These are phyloP conservation scores for Pangasius djambal DNA, from an alignment of 2,797 vertebrate species.

Conservation along the genomic window DNA sequence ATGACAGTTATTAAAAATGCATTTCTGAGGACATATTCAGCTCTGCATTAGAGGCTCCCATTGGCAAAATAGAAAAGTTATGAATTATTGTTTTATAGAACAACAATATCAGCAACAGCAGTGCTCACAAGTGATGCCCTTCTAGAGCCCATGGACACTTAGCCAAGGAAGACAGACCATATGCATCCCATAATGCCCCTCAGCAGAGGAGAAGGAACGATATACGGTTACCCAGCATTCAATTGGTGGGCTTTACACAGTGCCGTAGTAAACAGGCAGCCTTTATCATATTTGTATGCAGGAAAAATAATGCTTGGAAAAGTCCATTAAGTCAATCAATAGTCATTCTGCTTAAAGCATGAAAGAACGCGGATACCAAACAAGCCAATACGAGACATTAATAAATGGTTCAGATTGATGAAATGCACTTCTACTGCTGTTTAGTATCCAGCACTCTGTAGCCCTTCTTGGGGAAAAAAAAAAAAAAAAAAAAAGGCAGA, in stretches of 20 bases:
- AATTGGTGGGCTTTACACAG: background rate
- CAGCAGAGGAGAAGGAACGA: background rate
- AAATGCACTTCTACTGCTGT: conserved; percentile 1
- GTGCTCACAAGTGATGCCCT: conserved; percentile 1
- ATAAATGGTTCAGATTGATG: conserved; percentile 17
- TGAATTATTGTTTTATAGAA: conserved; percentile 12
- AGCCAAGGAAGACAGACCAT: background rate
- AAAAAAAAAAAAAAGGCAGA: background rate
- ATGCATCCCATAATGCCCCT: conserved; percentile 8
- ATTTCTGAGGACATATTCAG: conserved; percentile 25
- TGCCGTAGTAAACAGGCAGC: conserved; percentile 4
- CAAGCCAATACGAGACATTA: conserved; percentile 27
- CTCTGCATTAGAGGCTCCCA: background rate
- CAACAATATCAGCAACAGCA: background rate
- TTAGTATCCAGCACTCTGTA: background rate
- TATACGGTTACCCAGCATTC: conserved; percentile 2
- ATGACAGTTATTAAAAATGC: conserved; percentile 45
- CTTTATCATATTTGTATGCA: conserved; percentile 23
- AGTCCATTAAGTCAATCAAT: conserved; percentile 66
- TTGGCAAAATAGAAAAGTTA: conserved; percentile 2
- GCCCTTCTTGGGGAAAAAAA: too few species aligned
- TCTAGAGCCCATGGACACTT: conserved; percentile 23
- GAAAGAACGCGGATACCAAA: background rate
- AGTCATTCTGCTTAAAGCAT: conserved; percentile 51
- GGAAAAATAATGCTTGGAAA: conserved; percentile 40